A percentile compares a stretch with the other conserved stretches of the same genome.
These are phyloP conservation scores for Petrophora chlorosata DNA, from an alignment of 2,888 invertebrate species.

Conservation along the genomic window DNA sequence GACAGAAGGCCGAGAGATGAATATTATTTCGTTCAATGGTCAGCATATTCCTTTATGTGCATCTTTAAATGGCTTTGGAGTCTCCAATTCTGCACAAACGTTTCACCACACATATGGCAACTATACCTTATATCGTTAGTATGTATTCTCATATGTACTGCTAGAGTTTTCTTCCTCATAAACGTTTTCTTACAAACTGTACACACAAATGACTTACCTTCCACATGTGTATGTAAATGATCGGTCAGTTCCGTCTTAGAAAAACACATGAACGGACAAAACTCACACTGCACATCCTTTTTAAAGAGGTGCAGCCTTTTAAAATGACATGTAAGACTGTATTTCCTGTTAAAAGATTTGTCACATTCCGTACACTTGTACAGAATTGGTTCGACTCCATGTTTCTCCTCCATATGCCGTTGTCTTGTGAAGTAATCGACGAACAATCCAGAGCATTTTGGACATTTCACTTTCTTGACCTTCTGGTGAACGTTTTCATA, in stretches of 20 bases:
- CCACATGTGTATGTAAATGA: constrained; percentile 36
- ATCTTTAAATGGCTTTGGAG: constrained; percentile 45
- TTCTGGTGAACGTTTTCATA: constrained; percentile 60
- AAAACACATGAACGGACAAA: constrained; percentile 58
- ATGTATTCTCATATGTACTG: constrained; percentile 51
- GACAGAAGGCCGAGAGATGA: no score
- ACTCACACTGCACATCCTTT: constrained; percentile 46
- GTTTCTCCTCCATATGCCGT: constrained; percentile 62
- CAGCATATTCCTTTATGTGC: constrained; percentile 1
- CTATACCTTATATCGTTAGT: constrained; percentile 45
- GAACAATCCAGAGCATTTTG: constrained; percentile 63
- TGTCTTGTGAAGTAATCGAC: constrained; percentile 65
- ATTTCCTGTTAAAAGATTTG: constrained; percentile 53
- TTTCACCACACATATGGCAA: constrained; percentile 44
- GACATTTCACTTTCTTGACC: constrained; percentile 63
- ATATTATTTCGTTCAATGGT: background rate
- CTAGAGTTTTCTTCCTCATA: constrained; percentile 43
- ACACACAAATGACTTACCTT: constrained; percentile 63
- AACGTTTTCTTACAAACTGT: constrained; percentile 60
- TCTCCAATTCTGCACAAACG: constrained; percentile 54
- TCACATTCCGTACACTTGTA: constrained; percentile 71
- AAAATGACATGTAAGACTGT: constrained; percentile 62
- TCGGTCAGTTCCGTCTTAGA: constrained; percentile 63
- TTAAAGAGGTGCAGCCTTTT: constrained; percentile 66
- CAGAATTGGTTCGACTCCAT: constrained; percentile 56